Conservation (phyloP, 1,140 invertebrate species). For the Pseudomyrmex gracilis region DNA sequence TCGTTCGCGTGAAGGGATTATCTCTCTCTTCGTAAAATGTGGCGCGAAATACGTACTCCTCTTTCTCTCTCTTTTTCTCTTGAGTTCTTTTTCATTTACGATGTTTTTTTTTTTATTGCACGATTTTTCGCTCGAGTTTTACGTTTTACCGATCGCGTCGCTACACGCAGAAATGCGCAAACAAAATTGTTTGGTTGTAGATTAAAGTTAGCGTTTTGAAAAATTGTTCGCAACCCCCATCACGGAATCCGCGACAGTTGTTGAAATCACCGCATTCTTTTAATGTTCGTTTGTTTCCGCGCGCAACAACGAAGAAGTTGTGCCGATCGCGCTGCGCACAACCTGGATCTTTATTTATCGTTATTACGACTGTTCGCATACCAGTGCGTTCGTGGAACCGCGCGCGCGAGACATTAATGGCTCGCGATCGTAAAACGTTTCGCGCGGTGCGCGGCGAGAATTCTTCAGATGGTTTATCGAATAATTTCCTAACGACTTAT, state of each 20-base stretch:
- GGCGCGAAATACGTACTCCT: neutral
- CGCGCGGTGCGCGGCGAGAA: conserved; percentile 15
- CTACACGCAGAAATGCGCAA: neutral
- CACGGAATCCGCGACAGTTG: neutral
- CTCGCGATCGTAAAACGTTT: conserved; percentile 67
- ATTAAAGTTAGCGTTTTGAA: too few relatives aligned
- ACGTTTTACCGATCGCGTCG: neutral
- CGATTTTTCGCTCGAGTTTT: too few relatives aligned
- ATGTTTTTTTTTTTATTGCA: neutral
- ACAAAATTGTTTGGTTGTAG: neutral
- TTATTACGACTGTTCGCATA: conserved; percentile 76
- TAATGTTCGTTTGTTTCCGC: neutral
- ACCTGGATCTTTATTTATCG: conserved; percentile 77
- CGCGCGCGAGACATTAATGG: conserved; percentile 65
- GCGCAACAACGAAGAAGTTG: conserved; percentile 5
- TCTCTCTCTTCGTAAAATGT: conserved; percentile 15
- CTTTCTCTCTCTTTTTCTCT: neutral
- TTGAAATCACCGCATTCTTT: neutral
- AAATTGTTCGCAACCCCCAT: too few relatives aligned
- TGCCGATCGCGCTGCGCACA: conserved; percentile 53
- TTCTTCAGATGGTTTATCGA: conserved; percentile 65
- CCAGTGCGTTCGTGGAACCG: conserved; percentile 54
- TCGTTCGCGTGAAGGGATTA: neutral
- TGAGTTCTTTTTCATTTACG: neutral
- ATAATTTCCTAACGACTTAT: conserved; percentile 62